Conservation (phyloP, 2,888 invertebrate genomes). For the Lasioglossum lativentre region DNA sequence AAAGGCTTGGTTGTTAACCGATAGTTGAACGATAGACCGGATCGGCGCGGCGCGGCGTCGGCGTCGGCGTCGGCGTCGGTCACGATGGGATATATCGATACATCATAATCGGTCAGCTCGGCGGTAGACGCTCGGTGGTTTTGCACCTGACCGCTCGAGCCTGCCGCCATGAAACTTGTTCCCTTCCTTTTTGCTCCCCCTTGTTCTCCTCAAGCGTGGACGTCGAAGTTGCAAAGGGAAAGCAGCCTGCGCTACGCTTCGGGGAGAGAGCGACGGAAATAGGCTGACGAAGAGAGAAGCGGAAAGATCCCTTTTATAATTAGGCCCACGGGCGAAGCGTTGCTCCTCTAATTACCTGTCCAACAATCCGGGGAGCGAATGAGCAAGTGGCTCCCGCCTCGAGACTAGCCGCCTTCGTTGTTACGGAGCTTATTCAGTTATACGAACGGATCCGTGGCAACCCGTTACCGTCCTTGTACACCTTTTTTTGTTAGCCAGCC, state of each 20-base stretch:
- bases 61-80: conserved; percentile 2
- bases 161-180: conserved; percentile 44
- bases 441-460: conserved; percentile 45
- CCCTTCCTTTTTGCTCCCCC: not conserved
- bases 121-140: conserved; percentile 27
- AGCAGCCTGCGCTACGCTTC: not conserved
- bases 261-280: conserved; percentile 37
- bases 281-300: conserved; percentile 52
- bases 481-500: conserved; percentile 24
- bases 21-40: conserved; percentile 18
- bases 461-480: conserved; percentile 36
- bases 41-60: not conserved
- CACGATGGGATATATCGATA: conserved; percentile 58
- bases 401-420: conserved; percentile 70
- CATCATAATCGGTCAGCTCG: conserved; percentile 70
- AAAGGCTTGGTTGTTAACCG: conserved; percentile 35
- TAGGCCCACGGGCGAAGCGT: conserved; percentile 83
- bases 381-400: conserved; percentile 76
- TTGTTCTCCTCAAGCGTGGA: conserved; percentile 2
- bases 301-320: conserved; percentile 79
- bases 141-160: conserved; percentile 43
- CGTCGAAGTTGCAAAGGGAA: conserved; percentile 33
- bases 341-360: conserved; percentile 84
- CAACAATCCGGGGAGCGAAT: conserved; percentile 80
- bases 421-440: conserved; percentile 78